These are phyloP conservation scores for Rhombomys opimus DNA, from an alignment of 2,113 vertebrate genomes.

Conservation along the genomic window DNA sequence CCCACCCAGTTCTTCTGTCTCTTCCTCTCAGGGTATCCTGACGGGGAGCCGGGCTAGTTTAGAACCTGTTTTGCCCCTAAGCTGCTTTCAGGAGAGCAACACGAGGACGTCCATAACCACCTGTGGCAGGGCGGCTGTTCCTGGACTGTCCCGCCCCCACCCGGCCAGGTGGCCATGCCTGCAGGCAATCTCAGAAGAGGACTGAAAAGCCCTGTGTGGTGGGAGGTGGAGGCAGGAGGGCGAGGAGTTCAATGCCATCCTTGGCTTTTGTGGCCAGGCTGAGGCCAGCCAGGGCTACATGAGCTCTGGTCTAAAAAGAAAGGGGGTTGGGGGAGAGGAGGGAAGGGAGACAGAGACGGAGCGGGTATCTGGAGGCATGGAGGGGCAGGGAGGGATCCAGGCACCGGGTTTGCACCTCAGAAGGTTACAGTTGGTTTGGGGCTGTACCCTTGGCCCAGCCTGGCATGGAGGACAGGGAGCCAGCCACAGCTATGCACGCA, in stretches of 20 bases:
- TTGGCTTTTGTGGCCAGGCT: background rate
- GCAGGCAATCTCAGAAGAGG: background rate
- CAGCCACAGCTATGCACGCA: background rate
- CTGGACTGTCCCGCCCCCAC: background rate
- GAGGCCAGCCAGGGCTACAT: background rate
- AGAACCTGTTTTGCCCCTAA: conserved; percentile 31
- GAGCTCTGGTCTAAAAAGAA: background rate
- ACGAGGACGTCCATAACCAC: background rate
- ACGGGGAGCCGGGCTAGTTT: conserved; percentile 21
- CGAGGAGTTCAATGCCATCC: background rate
- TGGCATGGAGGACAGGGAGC: background rate
- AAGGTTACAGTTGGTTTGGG: background rate
- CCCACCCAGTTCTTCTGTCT: conserved; percentile 13
- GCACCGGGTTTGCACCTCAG: background rate
- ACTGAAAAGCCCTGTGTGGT: background rate
- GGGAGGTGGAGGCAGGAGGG: background rate
- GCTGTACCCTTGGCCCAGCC: background rate
- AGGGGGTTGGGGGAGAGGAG: too few relatives aligned
- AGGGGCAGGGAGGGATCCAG: background rate
- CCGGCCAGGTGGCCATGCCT: background rate
- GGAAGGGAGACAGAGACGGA: background rate
- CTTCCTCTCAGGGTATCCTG: background rate
- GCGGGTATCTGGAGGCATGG: background rate
- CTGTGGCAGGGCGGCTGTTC: background rate
- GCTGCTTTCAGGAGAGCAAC: background rate